These are phyloP conservation scores for Collichthys lucidus DNA, from an alignment of 2,113 vertebrate species.

Conservation along the genomic window DNA sequence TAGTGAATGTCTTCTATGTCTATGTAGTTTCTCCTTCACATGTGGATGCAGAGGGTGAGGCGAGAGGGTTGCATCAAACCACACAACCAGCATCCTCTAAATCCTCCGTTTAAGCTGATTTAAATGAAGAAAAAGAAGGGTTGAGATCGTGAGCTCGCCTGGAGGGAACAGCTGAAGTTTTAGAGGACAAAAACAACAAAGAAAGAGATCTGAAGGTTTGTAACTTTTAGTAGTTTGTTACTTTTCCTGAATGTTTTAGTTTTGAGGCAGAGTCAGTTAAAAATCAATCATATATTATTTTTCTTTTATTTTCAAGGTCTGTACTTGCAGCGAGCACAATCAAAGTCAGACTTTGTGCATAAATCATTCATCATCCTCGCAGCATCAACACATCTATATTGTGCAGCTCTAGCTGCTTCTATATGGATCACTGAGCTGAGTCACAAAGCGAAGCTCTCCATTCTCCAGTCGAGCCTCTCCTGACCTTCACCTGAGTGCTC, in stretches of 20 bases:
- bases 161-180: neutral
- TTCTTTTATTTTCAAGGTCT: neutral
- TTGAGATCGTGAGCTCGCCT: too few relatives aligned
- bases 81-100: too few relatives aligned
- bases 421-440: slow-evolving; percentile 18
- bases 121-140: too few relatives aligned
- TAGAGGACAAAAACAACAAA: too few relatives aligned
- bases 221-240: neutral
- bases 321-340: neutral
- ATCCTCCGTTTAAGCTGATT: too few relatives aligned
- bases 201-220: too few relatives aligned
- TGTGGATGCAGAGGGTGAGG: too few relatives aligned
- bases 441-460: neutral
- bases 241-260: too few relatives aligned
- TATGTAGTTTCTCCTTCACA: too few relatives aligned
- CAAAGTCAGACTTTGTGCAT: slow-evolving; percentile 18
- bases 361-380: slow-evolving; percentile 3
- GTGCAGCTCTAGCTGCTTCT: neutral
- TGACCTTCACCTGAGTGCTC: neutral
- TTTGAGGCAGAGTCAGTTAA: neutral
- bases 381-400: neutral
- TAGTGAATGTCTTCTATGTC: too few relatives aligned
- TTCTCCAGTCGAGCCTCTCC: neutral
- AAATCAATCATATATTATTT: neutral
- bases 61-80: too few relatives aligned